phyloP scores from a whole-genome alignment of 2,888 invertebrate species.

The Hirtodrosophila trivittata region DNA sequence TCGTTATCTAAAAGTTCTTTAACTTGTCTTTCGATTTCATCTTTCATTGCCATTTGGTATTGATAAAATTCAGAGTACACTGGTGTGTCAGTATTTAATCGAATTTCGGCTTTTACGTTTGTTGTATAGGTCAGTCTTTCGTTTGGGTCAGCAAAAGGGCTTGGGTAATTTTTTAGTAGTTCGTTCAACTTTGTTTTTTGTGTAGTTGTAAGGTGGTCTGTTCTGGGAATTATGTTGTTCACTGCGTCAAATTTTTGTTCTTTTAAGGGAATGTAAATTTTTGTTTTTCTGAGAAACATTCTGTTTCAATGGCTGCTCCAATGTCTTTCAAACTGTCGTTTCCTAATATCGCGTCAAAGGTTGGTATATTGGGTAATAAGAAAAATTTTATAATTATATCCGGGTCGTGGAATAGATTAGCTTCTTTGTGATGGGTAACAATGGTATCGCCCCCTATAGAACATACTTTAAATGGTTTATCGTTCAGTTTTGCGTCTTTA shows the following conservation, averaged over 20 bases:
- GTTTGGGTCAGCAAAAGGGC: slow-evolving; percentile 32
- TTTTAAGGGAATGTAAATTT: slow-evolving; percentile 4
- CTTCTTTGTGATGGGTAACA: background rate
- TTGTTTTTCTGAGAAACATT: slow-evolving; percentile 2
- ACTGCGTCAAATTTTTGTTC: slow-evolving; percentile 12
- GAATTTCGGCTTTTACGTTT: slow-evolving; percentile 29
- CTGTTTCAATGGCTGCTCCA: background rate
- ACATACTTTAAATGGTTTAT: background rate
- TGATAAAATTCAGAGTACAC: slow-evolving; percentile 9
- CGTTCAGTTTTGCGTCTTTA: background rate
- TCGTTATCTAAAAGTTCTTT: background rate
- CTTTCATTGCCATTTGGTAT: background rate
- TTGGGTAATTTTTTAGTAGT: slow-evolving; percentile 12
- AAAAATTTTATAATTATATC: slow-evolving; percentile 1
- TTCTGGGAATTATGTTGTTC: slow-evolving; percentile 12
- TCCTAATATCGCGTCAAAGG: slow-evolving; percentile 1
- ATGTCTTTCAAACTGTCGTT: background rate
- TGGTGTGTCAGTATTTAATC: slow-evolving; percentile 17
- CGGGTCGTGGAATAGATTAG: slow-evolving; percentile 5
- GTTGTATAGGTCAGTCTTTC: slow-evolving; percentile 26
- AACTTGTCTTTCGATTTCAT: background rate
- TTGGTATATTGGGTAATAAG: background rate
- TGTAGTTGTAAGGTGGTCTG: slow-evolving; percentile 4
- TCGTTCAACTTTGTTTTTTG: background rate
- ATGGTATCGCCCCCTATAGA: slow-evolving; percentile 1